A percentile compares a stretch with the other conserved stretches of the same genome.
Evolutionary conservation across 2,888 invertebrate genomes (phyloP).

Genomic region (Ischnus inquisitorius): DNA sequence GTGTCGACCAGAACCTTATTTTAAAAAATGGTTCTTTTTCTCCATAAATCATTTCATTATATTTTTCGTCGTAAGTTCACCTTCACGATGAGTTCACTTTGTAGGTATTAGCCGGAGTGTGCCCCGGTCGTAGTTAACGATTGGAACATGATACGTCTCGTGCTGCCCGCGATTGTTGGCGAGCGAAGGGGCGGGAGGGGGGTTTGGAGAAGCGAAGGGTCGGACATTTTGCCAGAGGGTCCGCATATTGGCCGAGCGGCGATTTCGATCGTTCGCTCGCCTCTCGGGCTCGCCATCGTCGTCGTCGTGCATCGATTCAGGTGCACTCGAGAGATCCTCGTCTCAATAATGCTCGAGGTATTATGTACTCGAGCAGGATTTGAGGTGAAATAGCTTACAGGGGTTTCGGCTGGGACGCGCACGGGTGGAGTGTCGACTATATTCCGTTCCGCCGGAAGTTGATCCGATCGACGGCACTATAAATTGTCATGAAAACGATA

Average conservation of each 20-base stretch:
- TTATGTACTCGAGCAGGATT: conserved; percentile 3
- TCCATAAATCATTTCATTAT: too few relatives aligned
- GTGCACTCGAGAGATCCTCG: conserved; percentile 21
- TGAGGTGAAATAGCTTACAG: neutral
- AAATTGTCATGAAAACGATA: conserved; percentile 61
- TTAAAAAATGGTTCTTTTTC: too few relatives aligned
- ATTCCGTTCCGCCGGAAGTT: conserved; percentile 14
- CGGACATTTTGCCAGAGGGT: neutral
- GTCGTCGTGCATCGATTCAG: conserved; percentile 24
- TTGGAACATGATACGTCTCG: conserved; percentile 83
- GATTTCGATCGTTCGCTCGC: neutral
- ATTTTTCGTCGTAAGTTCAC: neutral
- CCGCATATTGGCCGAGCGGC: neutral
- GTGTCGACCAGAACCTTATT: too few relatives aligned
- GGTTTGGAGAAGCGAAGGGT: neutral
- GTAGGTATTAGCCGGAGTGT: conserved; percentile 1
- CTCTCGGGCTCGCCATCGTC: neutral
- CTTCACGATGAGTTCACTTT: neutral
- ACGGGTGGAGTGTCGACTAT: neutral
- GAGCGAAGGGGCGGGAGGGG: too few relatives aligned
- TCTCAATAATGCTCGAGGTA: conserved; percentile 14
- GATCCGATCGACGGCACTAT: conserved; percentile 38
- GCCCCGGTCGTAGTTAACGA: conserved; percentile 77
- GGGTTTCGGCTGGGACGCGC: neutral
- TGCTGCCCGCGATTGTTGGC: conserved; percentile 76